These are phyloP conservation scores for Drosophila lowei DNA, from an alignment of 1,140 invertebrate species.

Conservation along the genomic window DNA sequence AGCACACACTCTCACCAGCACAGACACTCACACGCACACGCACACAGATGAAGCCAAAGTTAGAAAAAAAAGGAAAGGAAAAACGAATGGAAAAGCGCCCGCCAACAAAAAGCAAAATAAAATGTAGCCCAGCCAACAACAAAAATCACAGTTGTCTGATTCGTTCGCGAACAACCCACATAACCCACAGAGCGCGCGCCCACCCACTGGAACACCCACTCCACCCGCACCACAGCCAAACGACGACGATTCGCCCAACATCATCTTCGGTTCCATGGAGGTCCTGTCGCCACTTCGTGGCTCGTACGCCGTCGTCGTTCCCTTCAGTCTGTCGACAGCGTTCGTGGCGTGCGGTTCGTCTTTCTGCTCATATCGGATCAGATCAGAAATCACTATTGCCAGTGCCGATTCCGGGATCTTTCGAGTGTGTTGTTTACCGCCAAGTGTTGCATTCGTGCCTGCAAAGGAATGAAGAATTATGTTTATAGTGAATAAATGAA, in stretches of 20 bases:
- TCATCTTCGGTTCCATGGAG: constrained; percentile 48
- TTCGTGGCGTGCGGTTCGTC: constrained; percentile 65
- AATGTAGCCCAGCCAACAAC: constrained; percentile 69
- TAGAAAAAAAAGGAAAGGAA: constrained; percentile 59
- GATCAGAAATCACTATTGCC: too few species aligned
- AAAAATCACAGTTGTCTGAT: constrained; percentile 83
- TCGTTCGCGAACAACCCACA: constrained; percentile 62
- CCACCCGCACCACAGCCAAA: constrained; percentile 26
- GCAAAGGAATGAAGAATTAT: constrained; percentile 24
- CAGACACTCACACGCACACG: constrained; percentile 26
- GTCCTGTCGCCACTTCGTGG: constrained; percentile 43
- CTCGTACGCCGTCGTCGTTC: constrained; percentile 11
- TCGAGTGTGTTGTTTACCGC: constrained; percentile 41
- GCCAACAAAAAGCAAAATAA: constrained; percentile 77
- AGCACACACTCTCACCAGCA: constrained; percentile 21
- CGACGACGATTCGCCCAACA: constrained; percentile 64
- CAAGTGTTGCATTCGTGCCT: constrained; percentile 52
- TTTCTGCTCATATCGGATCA: too few species aligned
- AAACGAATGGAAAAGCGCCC: constrained; percentile 46
- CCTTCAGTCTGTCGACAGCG: constrained; percentile 67
- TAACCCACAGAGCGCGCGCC: constrained; percentile 40
- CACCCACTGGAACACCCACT: constrained; percentile 11
- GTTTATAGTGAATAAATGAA: constrained; percentile 17
- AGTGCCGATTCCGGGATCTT: background rate
- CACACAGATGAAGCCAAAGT: constrained; percentile 48